Percentiles rank a stretch among this genome's conserved stretches.
phyloP scores from a whole-genome alignment of 2,797 vertebrate species.

The Diglossa cyanea region DNA sequence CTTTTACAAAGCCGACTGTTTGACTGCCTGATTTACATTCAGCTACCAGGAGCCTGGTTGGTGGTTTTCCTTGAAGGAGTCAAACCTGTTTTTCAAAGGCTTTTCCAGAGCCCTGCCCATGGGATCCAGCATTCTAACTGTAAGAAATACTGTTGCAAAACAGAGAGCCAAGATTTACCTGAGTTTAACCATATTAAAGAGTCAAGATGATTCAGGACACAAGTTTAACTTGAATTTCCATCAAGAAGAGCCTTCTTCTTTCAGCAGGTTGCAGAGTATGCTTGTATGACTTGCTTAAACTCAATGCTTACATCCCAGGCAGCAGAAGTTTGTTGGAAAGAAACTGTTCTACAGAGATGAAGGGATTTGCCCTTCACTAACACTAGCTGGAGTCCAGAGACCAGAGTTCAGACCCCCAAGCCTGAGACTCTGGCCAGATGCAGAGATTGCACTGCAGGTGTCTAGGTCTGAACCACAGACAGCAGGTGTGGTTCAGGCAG shows the following conservation, averaged over 20 bases:
- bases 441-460: background rate
- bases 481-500: background rate
- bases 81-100: constrained; percentile 55
- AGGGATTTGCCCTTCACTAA: background rate
- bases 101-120: background rate
- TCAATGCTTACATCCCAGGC: background rate
- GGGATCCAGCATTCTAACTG: background rate
- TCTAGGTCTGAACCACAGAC: background rate
- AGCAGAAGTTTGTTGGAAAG: background rate
- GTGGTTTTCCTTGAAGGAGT: constrained; percentile 33
- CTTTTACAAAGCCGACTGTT: background rate
- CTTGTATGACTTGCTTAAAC: background rate
- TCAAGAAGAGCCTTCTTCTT: background rate
- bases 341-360: background rate
- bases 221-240: constrained; percentile 9
- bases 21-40: background rate
- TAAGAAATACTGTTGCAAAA: background rate
- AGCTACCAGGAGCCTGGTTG: background rate
- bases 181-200: background rate
- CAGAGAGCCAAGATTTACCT: background rate
- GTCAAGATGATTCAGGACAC: background rate
- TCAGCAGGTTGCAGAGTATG: background rate
- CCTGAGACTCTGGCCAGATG: background rate
- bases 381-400: background rate
- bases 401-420: background rate